A percentile compares a stretch with the other conserved stretches of the same genome.
Conservation (phyloP, 2,888 invertebrate genomes). For the Clitarchus hookeri region DNA sequence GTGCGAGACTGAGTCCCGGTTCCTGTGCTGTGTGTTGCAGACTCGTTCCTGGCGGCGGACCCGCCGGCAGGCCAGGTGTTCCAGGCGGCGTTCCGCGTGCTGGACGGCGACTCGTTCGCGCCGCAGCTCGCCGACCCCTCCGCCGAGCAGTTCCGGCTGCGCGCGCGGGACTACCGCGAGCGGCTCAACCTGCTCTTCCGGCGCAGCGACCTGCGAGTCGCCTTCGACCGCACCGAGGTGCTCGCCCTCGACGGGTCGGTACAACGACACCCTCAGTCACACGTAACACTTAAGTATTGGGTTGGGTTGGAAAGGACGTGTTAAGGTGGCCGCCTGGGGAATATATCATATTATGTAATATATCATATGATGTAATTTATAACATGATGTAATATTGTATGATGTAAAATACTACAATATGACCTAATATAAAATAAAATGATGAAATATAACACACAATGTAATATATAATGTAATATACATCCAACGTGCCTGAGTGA, state of each 20-base stretch:
- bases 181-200: conserved; percentile 74
- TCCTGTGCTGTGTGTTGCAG: conserved; percentile 64
- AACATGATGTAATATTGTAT: too few relatives aligned
- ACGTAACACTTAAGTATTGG: not conserved
- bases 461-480: too few relatives aligned
- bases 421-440: too few relatives aligned
- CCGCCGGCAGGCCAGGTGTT: conserved; percentile 80
- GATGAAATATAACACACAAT: too few relatives aligned
- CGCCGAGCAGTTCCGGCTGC: conserved; percentile 71
- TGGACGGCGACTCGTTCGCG: conserved; percentile 70
- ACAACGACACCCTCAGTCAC: not conserved
- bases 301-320: too few relatives aligned
- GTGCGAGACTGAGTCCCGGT: too few relatives aligned
- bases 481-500: too few relatives aligned
- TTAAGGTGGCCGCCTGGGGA: too few relatives aligned
- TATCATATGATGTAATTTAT: too few relatives aligned
- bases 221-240: conserved; percentile 79
- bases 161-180: conserved; percentile 74
- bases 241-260: conserved; percentile 83
- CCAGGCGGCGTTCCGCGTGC: conserved; percentile 77
- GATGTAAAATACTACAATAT: too few relatives aligned
- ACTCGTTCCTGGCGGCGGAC: conserved; percentile 72
- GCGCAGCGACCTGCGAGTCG: conserved; percentile 73
- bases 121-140: conserved; percentile 69
- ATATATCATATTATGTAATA: too few relatives aligned